Base-by-base conservation (phyloP, 2,888 invertebrate species). In the Nudaria mundana region DNA sequence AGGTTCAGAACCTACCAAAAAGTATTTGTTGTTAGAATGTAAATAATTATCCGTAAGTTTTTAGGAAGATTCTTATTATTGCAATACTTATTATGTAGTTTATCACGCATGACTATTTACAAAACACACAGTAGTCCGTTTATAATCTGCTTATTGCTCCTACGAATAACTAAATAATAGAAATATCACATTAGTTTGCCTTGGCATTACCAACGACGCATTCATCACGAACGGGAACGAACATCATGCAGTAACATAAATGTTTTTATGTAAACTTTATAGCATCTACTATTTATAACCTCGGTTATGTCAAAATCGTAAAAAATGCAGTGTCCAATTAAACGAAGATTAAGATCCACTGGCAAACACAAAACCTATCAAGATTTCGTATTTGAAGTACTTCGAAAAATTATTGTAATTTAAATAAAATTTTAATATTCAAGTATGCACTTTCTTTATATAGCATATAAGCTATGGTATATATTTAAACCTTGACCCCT, bases 241-340 rank as follows among this genome's bases (percentile, higher is more conserved):
- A 26, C 12, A 33, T 15, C 34, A 35, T 37, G 16, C 24, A 23
- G 38, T 56, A 53, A 50, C 44, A n/a, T 48, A 45, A 43, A 47
- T 48, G 53, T 55, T 48, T 52, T 49, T 43, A 34, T 48, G 36
- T 57, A 41, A 57, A 57, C 58, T 52, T 57, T 46, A 47, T 28
- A 25, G 24, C 31, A 52, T 50, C 42, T 43, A 43, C 25, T 37
- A 38, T 40, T 34, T 37, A 34, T 47, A 52, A 60, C 69, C 69
- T 69, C 66, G 61, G 38, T 28, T 50, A 45, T 56, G 52, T 60
- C 50, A 58, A 52, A 49, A 44, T 39, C 31, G 57, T 48, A 56
- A 56, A 61, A n/a, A 64, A 61, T 50, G 54, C 48, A 65, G 58
- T 59, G 52, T 50, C 44, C 57, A 68, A 63, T 70, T 64, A 63